A percentile compares a stretch with the other conserved stretches of the same genome.
Evolutionary conservation across 2,888 invertebrate species (phyloP).

Genomic region (Pseudococcus viburni): DNA sequence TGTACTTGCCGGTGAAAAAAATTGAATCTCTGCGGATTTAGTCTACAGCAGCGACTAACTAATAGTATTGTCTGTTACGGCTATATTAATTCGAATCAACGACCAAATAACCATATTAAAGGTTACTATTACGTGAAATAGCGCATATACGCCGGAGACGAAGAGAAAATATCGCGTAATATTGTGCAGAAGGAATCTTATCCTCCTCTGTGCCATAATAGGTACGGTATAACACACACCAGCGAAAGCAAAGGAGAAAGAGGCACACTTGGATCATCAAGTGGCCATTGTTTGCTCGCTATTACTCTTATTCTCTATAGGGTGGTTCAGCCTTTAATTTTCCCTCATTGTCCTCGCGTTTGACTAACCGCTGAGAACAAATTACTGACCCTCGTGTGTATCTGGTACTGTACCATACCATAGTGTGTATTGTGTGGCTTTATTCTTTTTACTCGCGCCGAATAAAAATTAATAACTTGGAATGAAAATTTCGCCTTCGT

Average conservation of each 20-base stretch:
- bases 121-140: conserved; percentile 46
- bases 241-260: background rate
- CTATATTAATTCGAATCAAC: conserved; percentile 59
- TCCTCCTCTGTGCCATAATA: background rate
- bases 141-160: background rate
- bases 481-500: conserved; percentile 42
- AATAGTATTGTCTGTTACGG: conserved; percentile 59
- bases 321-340: conserved; percentile 66
- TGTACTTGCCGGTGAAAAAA: too few relatives aligned
- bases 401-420: background rate
- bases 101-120: conserved; percentile 62
- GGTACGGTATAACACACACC: background rate
- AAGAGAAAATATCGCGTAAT: background rate
- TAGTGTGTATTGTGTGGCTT: conserved; percentile 19
- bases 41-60: conserved; percentile 58
- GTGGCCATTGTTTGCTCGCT: conserved; percentile 66
- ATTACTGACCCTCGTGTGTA: conserved; percentile 60
- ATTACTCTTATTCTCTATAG: conserved; percentile 62
- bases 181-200: conserved; percentile 25
- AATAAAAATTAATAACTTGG: conserved; percentile 52
- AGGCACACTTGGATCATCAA: conserved; percentile 60
- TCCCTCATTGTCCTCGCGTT: conserved; percentile 61
- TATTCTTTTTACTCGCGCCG: conserved; percentile 7
- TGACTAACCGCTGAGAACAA: conserved; percentile 66
- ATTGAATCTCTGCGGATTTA: too few relatives aligned